phyloP scores from a whole-genome alignment of 2,888 invertebrate species.

The Cheilosia vernalis region DNA sequence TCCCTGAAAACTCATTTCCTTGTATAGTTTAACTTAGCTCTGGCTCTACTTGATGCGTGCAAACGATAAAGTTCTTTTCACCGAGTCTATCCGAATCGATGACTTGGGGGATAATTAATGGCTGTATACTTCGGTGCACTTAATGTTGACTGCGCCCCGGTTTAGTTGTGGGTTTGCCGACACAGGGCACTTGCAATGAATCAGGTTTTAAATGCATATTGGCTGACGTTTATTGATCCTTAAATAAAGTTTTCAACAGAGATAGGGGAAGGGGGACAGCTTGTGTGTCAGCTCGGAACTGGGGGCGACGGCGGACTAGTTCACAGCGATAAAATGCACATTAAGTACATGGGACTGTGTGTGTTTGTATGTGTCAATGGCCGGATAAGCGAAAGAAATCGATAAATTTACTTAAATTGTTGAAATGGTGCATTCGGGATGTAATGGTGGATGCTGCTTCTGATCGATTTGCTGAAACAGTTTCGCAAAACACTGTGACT shows the following conservation, averaged over 20 bases:
- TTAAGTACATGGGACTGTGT: conserved; percentile 31
- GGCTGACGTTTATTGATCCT: conserved; percentile 67
- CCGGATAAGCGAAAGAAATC: conserved; percentile 57
- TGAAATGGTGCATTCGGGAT: conserved; percentile 20
- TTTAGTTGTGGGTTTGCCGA: conserved; percentile 34
- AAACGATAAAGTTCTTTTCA: conserved; percentile 32
- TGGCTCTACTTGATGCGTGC: conserved; percentile 10
- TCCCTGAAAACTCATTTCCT: conserved; percentile 4
- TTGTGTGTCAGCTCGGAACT: background rate
- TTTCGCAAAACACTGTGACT: background rate
- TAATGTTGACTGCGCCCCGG: conserved; percentile 32
- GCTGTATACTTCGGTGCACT: conserved; percentile 46
- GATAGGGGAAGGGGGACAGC: background rate
- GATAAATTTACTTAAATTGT: conserved; percentile 45
- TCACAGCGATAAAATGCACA: conserved; percentile 55
- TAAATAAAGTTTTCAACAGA: conserved; percentile 40
- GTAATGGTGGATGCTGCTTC: conserved; percentile 14
- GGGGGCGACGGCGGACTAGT: background rate
- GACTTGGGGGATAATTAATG: conserved; percentile 57
- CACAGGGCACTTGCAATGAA: conserved; percentile 57
- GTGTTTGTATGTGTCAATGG: conserved; percentile 32
- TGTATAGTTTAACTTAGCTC: background rate
- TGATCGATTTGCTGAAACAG: conserved; percentile 28
- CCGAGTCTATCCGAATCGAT: conserved; percentile 27
- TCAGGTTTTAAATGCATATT: conserved; percentile 71